These are phyloP conservation scores for Liodrosophila aerea DNA, from an alignment of 2,888 invertebrate genomes.

Conservation along the genomic window DNA sequence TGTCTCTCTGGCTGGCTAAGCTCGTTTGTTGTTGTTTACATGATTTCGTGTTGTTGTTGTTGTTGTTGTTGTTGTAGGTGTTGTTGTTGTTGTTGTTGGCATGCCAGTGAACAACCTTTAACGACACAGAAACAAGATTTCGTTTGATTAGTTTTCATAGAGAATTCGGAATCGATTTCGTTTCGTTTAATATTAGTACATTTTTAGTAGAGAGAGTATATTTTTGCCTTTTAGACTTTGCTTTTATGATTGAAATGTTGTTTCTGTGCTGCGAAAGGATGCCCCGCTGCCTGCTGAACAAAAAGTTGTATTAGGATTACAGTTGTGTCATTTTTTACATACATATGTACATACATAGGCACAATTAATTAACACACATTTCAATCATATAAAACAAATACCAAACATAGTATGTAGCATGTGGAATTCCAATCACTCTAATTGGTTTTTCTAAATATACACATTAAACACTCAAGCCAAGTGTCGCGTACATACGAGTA, in stretches of 20 bases:
- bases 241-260: slow-evolving; percentile 83
- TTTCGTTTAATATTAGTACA: slow-evolving; percentile 14
- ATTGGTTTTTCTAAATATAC: slow-evolving; percentile 43
- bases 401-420: slow-evolving; percentile 40
- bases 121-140: slow-evolving; percentile 85
- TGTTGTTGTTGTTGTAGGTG: slow-evolving; percentile 45
- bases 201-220: slow-evolving; percentile 4
- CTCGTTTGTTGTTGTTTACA: slow-evolving; percentile 34
- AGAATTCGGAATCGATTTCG: slow-evolving; percentile 53
- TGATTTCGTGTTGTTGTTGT: slow-evolving; percentile 55
- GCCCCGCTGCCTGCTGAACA: slow-evolving; percentile 73
- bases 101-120: slow-evolving; percentile 84
- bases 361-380: slow-evolving; percentile 81
- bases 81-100: slow-evolving; percentile 67
- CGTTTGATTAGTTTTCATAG: slow-evolving; percentile 68
- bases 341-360: neutral
- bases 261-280: slow-evolving; percentile 83
- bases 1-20: slow-evolving; percentile 18
- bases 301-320: slow-evolving; percentile 56
- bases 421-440: slow-evolving; percentile 46
- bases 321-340: slow-evolving; percentile 20
- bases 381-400: slow-evolving; percentile 83
- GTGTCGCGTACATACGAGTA: neutral
- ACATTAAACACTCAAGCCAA: slow-evolving; percentile 8
- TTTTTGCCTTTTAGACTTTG: slow-evolving; percentile 34